Evolutionary conservation across 2,888 invertebrate species (phyloP).

Genomic region (Ceraclea dissimilis): DNA sequence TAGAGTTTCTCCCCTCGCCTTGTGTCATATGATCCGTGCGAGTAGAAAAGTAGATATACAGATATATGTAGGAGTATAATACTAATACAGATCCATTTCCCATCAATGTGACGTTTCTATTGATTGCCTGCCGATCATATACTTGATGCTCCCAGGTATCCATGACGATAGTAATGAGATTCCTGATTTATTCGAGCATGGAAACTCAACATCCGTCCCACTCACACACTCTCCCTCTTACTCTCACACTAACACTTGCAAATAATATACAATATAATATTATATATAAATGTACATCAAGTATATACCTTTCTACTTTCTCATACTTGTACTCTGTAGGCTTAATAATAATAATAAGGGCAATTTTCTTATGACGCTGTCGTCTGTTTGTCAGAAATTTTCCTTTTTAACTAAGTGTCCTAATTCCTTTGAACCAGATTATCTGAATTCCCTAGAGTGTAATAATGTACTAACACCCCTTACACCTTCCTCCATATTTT

Average conservation of each 20-base stretch:
- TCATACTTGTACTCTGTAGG: background rate
- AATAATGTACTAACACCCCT: background rate
- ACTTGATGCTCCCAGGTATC: constrained; percentile 15
- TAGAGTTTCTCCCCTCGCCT: background rate
- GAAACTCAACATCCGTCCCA: background rate
- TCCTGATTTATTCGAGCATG: constrained; percentile 18
- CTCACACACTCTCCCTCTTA: background rate
- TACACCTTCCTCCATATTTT: background rate
- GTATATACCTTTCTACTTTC: background rate
- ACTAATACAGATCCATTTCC: background rate
- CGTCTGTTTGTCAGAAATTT: constrained; percentile 1
- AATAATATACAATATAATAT: background rate
- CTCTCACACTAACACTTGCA: background rate
- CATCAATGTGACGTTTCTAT: constrained; percentile 13
- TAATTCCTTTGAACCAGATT: constrained; percentile 2
- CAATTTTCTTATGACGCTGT: constrained; percentile 2
- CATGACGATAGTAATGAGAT: constrained; percentile 17
- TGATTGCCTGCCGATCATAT: constrained; percentile 14
- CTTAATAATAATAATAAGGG: constrained; percentile 1
- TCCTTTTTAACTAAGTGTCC: background rate
- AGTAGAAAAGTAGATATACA: background rate
- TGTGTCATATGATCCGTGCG: background rate
- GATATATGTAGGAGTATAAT: no score
- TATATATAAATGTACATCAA: background rate
- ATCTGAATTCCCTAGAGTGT: background rate